A percentile compares a stretch with the other conserved stretches of the same genome.
Evolutionary conservation across 2,888 invertebrate species (phyloP).

Genomic region (Carabus problematicus): DNA sequence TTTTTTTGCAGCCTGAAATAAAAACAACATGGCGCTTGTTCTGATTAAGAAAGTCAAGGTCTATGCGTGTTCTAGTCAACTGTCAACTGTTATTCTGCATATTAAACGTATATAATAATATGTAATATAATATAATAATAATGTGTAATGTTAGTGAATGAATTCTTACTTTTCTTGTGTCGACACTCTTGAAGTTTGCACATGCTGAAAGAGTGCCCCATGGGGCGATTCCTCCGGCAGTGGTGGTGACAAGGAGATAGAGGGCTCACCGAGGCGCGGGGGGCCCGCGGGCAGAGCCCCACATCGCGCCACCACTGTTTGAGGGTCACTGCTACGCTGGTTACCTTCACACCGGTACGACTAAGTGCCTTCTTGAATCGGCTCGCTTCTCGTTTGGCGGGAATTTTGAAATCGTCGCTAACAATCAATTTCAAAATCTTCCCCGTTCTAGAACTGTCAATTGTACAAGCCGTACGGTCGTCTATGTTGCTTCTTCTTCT

Average conservation of each 20-base stretch:
- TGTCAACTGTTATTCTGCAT: too few species aligned
- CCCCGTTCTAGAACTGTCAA: too few species aligned
- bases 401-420: slow-evolving; percentile 44
- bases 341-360: slow-evolving; percentile 54
- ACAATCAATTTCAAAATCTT: neutral
- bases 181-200: slow-evolving; percentile 81
- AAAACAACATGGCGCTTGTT: too few species aligned
- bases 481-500: neutral
- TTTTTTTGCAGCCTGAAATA: too few species aligned
- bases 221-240: slow-evolving; percentile 60
- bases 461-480: too few species aligned
- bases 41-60: too few species aligned
- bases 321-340: slow-evolving; percentile 59
- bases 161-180: slow-evolving; percentile 75
- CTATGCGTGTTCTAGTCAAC: too few species aligned
- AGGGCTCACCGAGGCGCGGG: slow-evolving; percentile 54
- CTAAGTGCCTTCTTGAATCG: slow-evolving; percentile 47
- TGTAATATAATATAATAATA: neutral
- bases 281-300: slow-evolving; percentile 59
- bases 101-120: neutral
- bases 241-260: slow-evolving; percentile 49
- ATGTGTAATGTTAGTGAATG: too few species aligned
- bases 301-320: slow-evolving; percentile 62
- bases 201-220: slow-evolving; percentile 85
- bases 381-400: slow-evolving; percentile 34